Evolutionary conservation across 2,888 invertebrate genomes (phyloP), one percentile per base, ranked within the genome.

Genomic region (Heteromurus nitidus): DNA sequence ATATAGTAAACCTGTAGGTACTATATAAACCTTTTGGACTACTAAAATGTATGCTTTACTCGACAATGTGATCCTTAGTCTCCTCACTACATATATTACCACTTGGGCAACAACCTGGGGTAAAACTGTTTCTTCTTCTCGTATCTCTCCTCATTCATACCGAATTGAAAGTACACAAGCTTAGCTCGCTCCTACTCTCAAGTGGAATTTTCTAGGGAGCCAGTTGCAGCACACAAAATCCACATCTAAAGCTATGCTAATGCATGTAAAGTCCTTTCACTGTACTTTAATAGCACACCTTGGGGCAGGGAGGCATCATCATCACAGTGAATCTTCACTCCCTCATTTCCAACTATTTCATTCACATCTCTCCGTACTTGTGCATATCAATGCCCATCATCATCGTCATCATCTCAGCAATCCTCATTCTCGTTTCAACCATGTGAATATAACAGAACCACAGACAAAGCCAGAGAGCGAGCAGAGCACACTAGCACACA

Each of bases 301-400:
- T 30, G 31, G 69, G 69, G 55, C 50, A 69, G 18, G n/a, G 31
- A 53, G 69, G 28, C 69, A 55, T 69, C 55, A 20, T 55, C 65
- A 65, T 16, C 62, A 28, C 22, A 5, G 3, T n/a, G n/a, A n/a
- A n/a, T n/a, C n/a, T n/a, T n/a, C n/a, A n/a, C n/a, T n/a, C n/a
- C n/a, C n/a, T n/a, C n/a, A n/a, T n/a, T 13, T 36, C 36, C 36
- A 36, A 13, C 36, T 36, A 36, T 13, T 36, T 13, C 36, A 36
- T 36, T 36, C 7, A 13, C 9, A 9, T 36, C 13, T 36, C 36
- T 9, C 36, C 36, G 36, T 13, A n/a, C n/a, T n/a, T n/a, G n/a
- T n/a, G n/a, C n/a, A n/a, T n/a, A n/a, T n/a, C n/a, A n/a, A n/a
- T n/a, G n/a, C n/a, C n/a, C n/a, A n/a, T n/a, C n/a, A n/a, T n/a